Percentiles rank a stretch among this genome's conserved stretches.
phyloP scores from a whole-genome alignment of 1,140 invertebrate genomes.

The Diorhabda sublineata region DNA sequence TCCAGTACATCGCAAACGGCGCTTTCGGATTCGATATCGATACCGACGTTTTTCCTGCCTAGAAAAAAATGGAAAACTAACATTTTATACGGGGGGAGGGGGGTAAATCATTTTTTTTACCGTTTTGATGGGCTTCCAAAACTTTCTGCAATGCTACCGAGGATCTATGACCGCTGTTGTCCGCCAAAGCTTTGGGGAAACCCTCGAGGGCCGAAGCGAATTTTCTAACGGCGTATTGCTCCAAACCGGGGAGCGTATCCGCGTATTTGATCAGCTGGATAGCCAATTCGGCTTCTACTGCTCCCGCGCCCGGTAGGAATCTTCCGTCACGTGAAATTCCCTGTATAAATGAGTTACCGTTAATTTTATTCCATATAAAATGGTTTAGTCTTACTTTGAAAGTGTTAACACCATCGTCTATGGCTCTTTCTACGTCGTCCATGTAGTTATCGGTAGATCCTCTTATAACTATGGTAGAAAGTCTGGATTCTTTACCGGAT shows the following conservation, averaged over 20 bases:
- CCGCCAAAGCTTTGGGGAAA: conserved; percentile 88
- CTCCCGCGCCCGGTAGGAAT: conserved; percentile 91
- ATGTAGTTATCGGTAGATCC: conserved; percentile 98
- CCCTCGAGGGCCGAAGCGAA: conserved; percentile 89
- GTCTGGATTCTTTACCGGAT: conserved; percentile 73
- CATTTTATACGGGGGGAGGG: not conserved
- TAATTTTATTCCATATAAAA: conserved; percentile 5
- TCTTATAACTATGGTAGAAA: conserved; percentile 90
- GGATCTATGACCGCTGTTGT: conserved; percentile 88
- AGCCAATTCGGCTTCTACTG: conserved; percentile 91
- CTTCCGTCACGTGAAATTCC: conserved; percentile 59
- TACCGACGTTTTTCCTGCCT: conserved; percentile 74
- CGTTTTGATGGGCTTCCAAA: conserved; percentile 78
- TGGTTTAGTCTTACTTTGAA: conserved; percentile 66
- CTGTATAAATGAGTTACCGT: conserved; percentile 29
- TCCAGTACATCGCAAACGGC: conserved; percentile 68
- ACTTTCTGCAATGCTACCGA: conserved; percentile 87
- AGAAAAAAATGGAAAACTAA: conserved; percentile 28
- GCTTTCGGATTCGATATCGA: conserved; percentile 79
- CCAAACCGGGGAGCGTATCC: conserved; percentile 87
- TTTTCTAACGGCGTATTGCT: conserved; percentile 95
- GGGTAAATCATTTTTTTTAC: conserved; percentile 35
- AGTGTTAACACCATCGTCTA: conserved; percentile 98
- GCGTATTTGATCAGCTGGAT: conserved; percentile 80
- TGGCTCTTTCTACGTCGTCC: conserved; percentile 97